phyloP scores from a whole-genome alignment of 2,797 vertebrate genomes.

The Heliangelus exortis region DNA sequence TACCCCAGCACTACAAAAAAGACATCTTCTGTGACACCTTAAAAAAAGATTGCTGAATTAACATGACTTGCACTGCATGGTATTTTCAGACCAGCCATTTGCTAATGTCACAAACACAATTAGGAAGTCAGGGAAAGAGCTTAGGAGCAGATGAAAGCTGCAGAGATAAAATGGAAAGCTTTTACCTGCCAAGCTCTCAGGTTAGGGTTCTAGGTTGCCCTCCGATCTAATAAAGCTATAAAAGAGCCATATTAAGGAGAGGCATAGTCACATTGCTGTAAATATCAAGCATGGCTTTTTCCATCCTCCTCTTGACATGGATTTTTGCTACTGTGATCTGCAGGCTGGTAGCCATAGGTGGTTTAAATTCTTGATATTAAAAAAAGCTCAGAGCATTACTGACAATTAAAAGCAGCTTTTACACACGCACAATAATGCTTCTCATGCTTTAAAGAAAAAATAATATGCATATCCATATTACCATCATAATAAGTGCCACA shows the following conservation, averaged over 20 bases:
- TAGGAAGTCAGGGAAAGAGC: constrained; percentile 43
- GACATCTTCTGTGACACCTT: constrained; percentile 43
- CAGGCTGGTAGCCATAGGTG: constrained; percentile 50
- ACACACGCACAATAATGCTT: constrained; percentile 72
- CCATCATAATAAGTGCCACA: constrained; percentile 74
- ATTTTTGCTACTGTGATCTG: neutral
- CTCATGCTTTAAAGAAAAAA: constrained; percentile 59
- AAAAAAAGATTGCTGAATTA: constrained; percentile 9
- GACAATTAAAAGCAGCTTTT: constrained; percentile 77
- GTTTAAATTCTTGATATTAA: constrained; percentile 50
- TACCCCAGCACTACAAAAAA: constrained; percentile 31
- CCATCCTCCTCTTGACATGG: neutral
- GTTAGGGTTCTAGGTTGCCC: constrained; percentile 46
- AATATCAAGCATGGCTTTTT: neutral
- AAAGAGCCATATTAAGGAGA: neutral
- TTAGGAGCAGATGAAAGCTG: constrained; percentile 37
- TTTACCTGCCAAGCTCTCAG: constrained; percentile 52
- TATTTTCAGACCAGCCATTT: constrained; percentile 51
- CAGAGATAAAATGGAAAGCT: constrained; percentile 59
- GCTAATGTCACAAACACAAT: constrained; percentile 52
- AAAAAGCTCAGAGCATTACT: constrained; percentile 63
- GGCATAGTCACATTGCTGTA: neutral
- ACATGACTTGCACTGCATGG: neutral
- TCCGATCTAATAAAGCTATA: neutral
- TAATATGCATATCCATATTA: constrained; percentile 80